Base-by-base conservation (phyloP, 2,113 vertebrate genomes). In the Collichthys lucidus region DNA sequence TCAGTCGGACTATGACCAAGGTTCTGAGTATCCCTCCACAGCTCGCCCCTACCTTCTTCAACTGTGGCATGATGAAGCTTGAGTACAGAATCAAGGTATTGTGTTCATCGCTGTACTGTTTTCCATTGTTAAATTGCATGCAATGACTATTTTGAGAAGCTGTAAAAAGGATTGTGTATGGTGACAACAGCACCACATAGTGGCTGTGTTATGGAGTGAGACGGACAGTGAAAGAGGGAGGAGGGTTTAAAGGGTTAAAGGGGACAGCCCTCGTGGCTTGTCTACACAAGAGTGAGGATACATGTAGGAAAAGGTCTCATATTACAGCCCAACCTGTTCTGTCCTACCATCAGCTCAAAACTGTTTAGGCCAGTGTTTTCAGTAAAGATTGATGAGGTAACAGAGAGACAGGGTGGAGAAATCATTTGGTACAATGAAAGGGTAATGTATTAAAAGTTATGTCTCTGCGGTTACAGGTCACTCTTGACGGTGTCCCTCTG, bases 51-150 rank as follows among this genome's bases (percentile, higher is more conserved):
- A 93, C 92, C 52, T 92, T 94, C 83, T 88, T 92, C 87, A 93
- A 92, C 92, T 94, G 92, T 89, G 85, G 91, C 80, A 84, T 94
- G 90, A 93, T 94, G 88, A 94, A 87, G 46, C 86, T 93, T 0
- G 92, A 94, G 85, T 90, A 94, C 77, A 81, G 74, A 61, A 61
- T 94, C 46, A 93, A 93, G 92, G 93, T 94, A 82, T 17, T 63
- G 4, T 24, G 5, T 4, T 55, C n/a, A 42, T n/a, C 35, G 9
- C 35, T 40, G 35, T 40, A 9, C 35, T 40, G 35, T 35, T 8
- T 35, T 35, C 31, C 7, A 8, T 35, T 35, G 31, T 35, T 31
- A 31, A 31, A 31, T 31, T 35, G 0, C 35, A 40, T 9, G 8
- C n/a, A 40, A 40, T 6, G 35, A 9, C 35, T 4, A 75, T 9